Evolutionary conservation across 2,113 vertebrate genomes (phyloP).

Genomic region (Myiagra hebetior): DNA sequence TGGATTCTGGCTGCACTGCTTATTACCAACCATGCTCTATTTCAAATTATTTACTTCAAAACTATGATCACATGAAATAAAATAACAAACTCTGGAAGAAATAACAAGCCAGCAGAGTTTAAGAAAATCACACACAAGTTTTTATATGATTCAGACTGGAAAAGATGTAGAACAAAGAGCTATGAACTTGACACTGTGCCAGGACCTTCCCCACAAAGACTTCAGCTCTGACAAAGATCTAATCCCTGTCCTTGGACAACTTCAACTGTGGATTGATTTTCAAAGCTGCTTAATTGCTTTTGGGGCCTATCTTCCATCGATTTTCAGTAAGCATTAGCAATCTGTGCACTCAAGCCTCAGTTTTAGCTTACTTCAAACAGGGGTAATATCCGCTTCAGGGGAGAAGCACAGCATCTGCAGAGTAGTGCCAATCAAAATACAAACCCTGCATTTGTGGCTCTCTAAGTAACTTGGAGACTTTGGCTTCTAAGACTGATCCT

Average conservation of each 20-base stretch:
- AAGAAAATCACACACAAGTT: background rate
- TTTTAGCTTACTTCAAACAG: background rate
- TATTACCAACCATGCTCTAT: background rate
- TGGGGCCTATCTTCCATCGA: background rate
- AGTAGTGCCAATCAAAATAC: background rate
- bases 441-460: background rate
- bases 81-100: background rate
- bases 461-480: background rate
- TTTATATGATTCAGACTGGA: background rate
- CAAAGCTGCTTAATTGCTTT: conserved; percentile 41
- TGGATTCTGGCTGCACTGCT: background rate
- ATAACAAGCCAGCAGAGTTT: background rate
- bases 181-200: background rate
- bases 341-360: background rate
- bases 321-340: conserved; percentile 13
- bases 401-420: background rate
- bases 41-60: background rate
- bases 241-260: conserved; percentile 26
- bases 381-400: background rate
- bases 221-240: conserved; percentile 6
- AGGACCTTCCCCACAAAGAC: background rate
- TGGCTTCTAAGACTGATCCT: background rate
- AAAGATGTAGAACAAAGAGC: background rate
- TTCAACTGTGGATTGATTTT: conserved; percentile 21
- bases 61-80: background rate